phyloP scores from a whole-genome alignment of 1,140 invertebrate genomes.

The Scaptomyza montana region DNA sequence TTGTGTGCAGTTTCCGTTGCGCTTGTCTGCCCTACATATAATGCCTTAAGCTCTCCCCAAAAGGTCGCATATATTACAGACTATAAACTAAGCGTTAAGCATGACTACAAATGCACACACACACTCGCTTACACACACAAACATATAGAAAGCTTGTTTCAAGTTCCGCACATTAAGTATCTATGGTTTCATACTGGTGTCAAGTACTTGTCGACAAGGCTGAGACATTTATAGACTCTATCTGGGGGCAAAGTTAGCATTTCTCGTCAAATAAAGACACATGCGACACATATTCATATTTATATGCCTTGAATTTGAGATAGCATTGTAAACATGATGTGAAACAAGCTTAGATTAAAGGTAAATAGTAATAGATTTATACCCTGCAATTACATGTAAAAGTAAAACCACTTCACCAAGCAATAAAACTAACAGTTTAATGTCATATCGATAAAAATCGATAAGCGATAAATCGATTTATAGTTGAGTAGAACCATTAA shows the following conservation, averaged over 20 bases:
- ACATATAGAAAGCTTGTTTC: conserved; percentile 16
- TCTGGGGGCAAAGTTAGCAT: not conserved
- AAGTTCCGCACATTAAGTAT: conserved; percentile 64
- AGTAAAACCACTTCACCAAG: too few relatives aligned
- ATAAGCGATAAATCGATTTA: not conserved
- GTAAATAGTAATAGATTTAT: not conserved
- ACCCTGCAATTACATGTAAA: too few relatives aligned
- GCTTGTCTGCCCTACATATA: conserved; percentile 34
- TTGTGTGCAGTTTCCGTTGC: conserved; percentile 52
- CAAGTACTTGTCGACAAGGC: conserved; percentile 72
- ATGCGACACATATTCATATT: not conserved
- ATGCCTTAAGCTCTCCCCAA: conserved; percentile 43
- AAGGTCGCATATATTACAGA: conserved; percentile 56
- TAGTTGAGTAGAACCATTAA: not conserved
- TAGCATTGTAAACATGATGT: not conserved
- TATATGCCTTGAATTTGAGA: not conserved
- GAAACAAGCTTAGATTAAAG: not conserved
- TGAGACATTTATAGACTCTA: conserved; percentile 17
- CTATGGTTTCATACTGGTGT: conserved; percentile 56
- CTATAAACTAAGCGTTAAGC: conserved; percentile 66
- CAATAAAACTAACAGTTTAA: not conserved
- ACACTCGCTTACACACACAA: not conserved
- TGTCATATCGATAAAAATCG: not conserved
- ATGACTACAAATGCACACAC: conserved; percentile 6
- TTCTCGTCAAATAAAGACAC: conserved; percentile 1